A percentile compares a stretch with the other conserved stretches of the same genome.
These are phyloP conservation scores for Hydrolagus colliei DNA, from an alignment of 2,797 vertebrate species.

Conservation along the genomic window DNA sequence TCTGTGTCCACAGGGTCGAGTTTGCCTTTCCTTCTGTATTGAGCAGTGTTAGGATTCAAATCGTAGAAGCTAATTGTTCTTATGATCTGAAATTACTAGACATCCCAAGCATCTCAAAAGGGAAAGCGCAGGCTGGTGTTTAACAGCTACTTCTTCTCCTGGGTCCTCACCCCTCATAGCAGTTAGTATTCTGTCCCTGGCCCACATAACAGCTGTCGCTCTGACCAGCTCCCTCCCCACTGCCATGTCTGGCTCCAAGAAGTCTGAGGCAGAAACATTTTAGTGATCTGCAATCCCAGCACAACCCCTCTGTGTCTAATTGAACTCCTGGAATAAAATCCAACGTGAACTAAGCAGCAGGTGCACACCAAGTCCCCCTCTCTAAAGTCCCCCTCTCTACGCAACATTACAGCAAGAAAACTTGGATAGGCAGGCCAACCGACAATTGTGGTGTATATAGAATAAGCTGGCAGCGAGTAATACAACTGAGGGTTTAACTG, in stretches of 20 bases:
- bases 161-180: too few relatives aligned
- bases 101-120: neutral
- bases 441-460: neutral
- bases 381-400: neutral
- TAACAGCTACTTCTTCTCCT: too few relatives aligned
- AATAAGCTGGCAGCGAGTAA: neutral
- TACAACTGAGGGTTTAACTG: neutral
- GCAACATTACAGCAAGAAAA: neutral
- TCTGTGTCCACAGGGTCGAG: neutral
- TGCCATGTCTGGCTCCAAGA: too few relatives aligned
- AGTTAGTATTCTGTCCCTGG: too few relatives aligned
- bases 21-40: neutral
- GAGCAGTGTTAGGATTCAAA: neutral
- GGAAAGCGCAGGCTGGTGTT: neutral
- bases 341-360: neutral
- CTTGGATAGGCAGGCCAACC: neutral
- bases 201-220: too few relatives aligned
- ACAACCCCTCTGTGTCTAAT: neutral
- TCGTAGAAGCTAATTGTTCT: neutral
- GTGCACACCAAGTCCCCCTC: neutral
- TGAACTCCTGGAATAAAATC: neutral
- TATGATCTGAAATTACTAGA: neutral
- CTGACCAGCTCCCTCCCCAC: too few relatives aligned
- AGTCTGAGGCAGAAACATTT: too few relatives aligned
- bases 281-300: neutral